These are phyloP conservation scores for Apamea sordens DNA, from an alignment of 2,888 invertebrate genomes.

Conservation along the genomic window DNA sequence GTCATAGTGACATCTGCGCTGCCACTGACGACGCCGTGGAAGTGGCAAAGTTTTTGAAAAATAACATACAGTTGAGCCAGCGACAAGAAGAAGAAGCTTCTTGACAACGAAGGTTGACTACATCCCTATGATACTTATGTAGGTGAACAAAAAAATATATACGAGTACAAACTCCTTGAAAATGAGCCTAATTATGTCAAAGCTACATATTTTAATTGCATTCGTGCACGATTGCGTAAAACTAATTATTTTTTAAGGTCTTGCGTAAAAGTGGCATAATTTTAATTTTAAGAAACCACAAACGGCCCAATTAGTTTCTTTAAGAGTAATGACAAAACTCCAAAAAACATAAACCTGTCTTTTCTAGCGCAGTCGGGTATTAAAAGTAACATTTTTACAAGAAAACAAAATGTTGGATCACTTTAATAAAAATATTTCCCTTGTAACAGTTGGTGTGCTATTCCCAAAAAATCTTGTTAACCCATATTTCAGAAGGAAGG, in stretches of 20 bases:
- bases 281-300: constrained; percentile 16
- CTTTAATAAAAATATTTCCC: constrained; percentile 46
- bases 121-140: no score
- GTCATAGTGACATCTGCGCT: no score
- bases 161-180: no score
- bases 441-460: constrained; percentile 40
- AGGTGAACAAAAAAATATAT: no score
- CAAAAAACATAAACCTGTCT: neutral
- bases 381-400: neutral
- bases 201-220: neutral
- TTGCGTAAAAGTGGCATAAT: neutral
- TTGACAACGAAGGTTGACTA: no score
- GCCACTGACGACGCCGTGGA: no score
- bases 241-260: constrained; percentile 23
- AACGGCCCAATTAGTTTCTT: constrained; percentile 1
- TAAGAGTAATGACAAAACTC: constrained; percentile 2
- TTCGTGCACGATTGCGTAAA: constrained; percentile 15
- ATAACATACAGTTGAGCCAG: no score
- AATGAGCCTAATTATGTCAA: neutral
- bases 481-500: constrained; percentile 49
- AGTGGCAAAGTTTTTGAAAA: no score
- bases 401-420: neutral
- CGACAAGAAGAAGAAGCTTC: no score
- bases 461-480: constrained; percentile 43
- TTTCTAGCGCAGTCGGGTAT: neutral